Evolutionary conservation across 2,797 vertebrate genomes (phyloP).

Genomic region (Ctenosaura bakeri): DNA sequence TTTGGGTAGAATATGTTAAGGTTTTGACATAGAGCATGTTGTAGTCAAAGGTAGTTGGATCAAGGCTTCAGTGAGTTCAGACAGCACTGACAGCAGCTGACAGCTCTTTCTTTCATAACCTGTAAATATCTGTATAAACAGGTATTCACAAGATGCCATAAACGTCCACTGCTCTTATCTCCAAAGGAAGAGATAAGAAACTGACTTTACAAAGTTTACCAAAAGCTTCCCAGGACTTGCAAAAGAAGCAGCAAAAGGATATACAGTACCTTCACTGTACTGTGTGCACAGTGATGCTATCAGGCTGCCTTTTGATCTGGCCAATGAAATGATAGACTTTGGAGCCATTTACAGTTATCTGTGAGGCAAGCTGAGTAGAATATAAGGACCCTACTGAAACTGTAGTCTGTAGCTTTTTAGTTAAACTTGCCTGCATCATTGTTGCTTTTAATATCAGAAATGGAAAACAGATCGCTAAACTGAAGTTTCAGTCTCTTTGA

Average conservation of each 20-base stretch:
- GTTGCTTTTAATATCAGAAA: neutral
- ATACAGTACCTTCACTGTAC: neutral
- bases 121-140: neutral
- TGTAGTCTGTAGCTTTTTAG: neutral
- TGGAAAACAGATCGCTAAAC: neutral
- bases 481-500: neutral
- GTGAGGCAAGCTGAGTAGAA: neutral
- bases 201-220: neutral
- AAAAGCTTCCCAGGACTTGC: neutral
- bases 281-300: neutral
- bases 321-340: neutral
- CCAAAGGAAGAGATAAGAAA: neutral
- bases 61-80: neutral
- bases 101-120: neutral
- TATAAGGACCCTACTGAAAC: neutral
- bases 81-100: too few relatives aligned
- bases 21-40: neutral
- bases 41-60: neutral
- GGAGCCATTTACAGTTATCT: neutral
- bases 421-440: neutral
- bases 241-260: neutral
- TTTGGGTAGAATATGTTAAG: neutral
- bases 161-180: neutral
- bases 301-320: neutral
- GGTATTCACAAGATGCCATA: constrained; percentile 1